phyloP scores from a whole-genome alignment of 2,888 invertebrate genomes.

The Hemistola chrysoprasaria region DNA sequence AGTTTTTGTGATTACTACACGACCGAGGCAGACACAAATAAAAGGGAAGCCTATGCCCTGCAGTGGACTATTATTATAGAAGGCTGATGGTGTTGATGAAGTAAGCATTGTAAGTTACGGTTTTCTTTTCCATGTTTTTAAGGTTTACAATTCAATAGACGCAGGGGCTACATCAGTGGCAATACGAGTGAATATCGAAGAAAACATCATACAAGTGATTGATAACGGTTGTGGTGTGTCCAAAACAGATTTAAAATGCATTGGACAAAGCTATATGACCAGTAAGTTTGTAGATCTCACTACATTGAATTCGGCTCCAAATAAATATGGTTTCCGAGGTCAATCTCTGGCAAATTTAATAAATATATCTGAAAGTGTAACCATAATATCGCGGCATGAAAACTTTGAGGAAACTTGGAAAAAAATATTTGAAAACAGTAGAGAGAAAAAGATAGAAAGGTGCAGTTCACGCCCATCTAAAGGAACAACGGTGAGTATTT shows the following conservation, averaged over 20 bases:
- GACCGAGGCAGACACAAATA: no score
- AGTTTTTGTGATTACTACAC: no score
- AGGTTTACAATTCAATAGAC: slow-evolving; percentile 88
- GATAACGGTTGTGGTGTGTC: slow-evolving; percentile 89
- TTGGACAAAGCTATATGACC: slow-evolving; percentile 84
- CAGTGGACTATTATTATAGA: no score
- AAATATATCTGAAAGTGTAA: slow-evolving; percentile 78
- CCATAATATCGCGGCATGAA: slow-evolving; percentile 80
- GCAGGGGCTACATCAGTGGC: slow-evolving; percentile 87
- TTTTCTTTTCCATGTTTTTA: no score
- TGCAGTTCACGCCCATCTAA: slow-evolving; percentile 78
- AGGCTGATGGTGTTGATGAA: no score
- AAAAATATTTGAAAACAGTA: slow-evolving; percentile 79
- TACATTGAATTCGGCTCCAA: slow-evolving; percentile 75
- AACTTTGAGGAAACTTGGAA: slow-evolving; percentile 76
- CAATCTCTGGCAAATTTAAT: slow-evolving; percentile 85
- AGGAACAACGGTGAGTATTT: slow-evolving; percentile 87
- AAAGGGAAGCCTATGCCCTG: no score
- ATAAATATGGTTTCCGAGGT: slow-evolving; percentile 86
- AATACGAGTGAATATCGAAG: slow-evolving; percentile 83
- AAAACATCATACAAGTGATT: slow-evolving; percentile 86
- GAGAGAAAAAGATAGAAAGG: slow-evolving; percentile 50
- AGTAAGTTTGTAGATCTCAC: slow-evolving; percentile 83
- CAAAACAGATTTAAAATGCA: slow-evolving; percentile 72
- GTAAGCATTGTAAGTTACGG: no score